Base-by-base conservation (phyloP, 2,113 vertebrate genomes). In the Lepidothrix coronata region DNA sequence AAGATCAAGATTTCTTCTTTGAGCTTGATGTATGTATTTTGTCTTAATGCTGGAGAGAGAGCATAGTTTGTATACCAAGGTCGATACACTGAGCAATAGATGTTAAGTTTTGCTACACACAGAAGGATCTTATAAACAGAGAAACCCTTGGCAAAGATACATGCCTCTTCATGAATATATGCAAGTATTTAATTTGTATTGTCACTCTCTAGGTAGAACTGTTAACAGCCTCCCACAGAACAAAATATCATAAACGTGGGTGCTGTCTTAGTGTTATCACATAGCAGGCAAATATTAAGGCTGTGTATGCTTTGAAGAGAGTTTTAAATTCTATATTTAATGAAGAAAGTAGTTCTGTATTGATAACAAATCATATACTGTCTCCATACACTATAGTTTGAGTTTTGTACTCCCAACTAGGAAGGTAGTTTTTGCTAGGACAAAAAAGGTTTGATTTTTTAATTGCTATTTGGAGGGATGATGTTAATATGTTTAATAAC, bases 1-100 rank as follows among this genome's bases (percentile, higher is more conserved):
- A 99, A 97, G 98, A 99, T 94, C 99, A 99, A 94, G 99, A 99
- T 94, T 99, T 99, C 97, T 99, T 99, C 98, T 99, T 99, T 94
- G 99, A 99, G 92, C 99, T 99, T 97, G 99, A 99, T 97, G 99
- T 99, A 98, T 98, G 99, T 99, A 75, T 91, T 88, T 96, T 96
- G 70, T 88, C 31, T 62, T 83, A 82, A 61, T 54, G 59, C 16
- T 61, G 20, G 33, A 80, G 27, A 48, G 30, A 77, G 43, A 55
- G 19, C 17, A 14, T 75, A 28, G 16, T 54, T 67, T 91, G 4
- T 58, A n/a, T 75, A 12, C 9, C 4, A 66, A 33, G 13, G 28
- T 77, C 28, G 14, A 61, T 84, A 61, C 85, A 73, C 8, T 30
- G 37, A 65, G 33, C 14, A 24, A 46, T 7, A 75, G 9, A 68